Evolutionary conservation across 2,797 vertebrate genomes (phyloP), one percentile per base, ranked within the genome.

Genomic region (Siniperca undulata): DNA sequence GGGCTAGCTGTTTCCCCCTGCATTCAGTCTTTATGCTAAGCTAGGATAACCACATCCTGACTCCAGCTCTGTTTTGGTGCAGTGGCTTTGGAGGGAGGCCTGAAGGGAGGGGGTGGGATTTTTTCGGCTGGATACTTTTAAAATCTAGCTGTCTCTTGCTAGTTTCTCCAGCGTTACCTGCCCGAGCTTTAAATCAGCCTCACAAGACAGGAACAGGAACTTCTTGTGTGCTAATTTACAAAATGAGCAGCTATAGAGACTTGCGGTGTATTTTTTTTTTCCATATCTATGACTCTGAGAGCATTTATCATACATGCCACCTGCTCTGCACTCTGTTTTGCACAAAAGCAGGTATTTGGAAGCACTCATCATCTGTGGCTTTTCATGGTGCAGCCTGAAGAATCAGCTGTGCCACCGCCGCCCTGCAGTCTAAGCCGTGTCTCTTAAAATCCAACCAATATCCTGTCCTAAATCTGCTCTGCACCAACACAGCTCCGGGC

Each of bases 361-460:
- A 20, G 12, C 42, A 46, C 36, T 53, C 36, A n/a, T 55, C 27
- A 27, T 66, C 44, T 78, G 58, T 12, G 55, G 38, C 16, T 46
- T 78, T 78, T 74, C 50, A 74, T 34, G 75, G 42, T 27, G 38
- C 68, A 61, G 30, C 17, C 22, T 59, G 56, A 53, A 24, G 60
- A 56, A 55, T 44, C 58, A 60, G 58, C 30, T 14, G 70, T 80
- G 53, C 44, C 36, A 34, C 22, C 38, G 13, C 55, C 17, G 24
- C 55, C 44, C 70, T 30, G 56, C 50, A 55, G 24, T 67, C 61
- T 38, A 27, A 34, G 42, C 40, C 0, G 48, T 58, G 66, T 68
- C 80, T 62, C 50, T 16, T 50, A 38, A 58, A 86, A 82, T 80
- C 76, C 44, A 40, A 55, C 20, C 70, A 84, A 89, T 86, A 85